Evolutionary conservation across 2,797 vertebrate genomes (phyloP).

Genomic region (Micrastur ruficollis): DNA sequence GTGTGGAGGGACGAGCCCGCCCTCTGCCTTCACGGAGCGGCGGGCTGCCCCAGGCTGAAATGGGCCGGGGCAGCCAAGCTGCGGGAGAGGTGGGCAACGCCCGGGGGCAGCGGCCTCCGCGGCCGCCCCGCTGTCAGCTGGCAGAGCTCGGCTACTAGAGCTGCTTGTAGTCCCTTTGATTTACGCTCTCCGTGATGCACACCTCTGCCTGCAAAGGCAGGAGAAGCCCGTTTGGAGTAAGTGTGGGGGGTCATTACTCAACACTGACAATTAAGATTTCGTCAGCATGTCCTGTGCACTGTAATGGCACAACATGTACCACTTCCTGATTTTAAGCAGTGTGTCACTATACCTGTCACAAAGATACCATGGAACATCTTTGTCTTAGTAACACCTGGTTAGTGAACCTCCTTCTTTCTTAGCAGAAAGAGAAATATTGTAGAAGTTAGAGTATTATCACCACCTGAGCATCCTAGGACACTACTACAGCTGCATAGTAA

Average conservation of each 20-base stretch:
- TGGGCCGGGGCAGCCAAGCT: too few species aligned
- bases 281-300: accelerated
- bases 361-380: accelerated
- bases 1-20: not conserved
- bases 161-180: accelerated
- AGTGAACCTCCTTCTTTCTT: not conserved
- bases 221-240: not conserved
- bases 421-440: not conserved
- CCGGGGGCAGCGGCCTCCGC: not conserved
- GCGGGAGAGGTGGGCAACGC: too few species aligned
- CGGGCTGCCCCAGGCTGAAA: too few species aligned
- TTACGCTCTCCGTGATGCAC: accelerated
- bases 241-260: accelerated
- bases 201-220: not conserved
- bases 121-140: not conserved
- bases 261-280: accelerated
- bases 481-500: not conserved
- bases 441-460: not conserved
- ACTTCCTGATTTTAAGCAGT: accelerated
- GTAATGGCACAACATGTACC: accelerated
- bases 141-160: too few species aligned
- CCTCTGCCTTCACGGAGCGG: too few species aligned
- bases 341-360: too few species aligned
- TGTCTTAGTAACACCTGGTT: not conserved
- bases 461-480: not conserved